Evolutionary conservation across 2,113 vertebrate genomes (phyloP), one percentile per base, ranked within the genome.

Genomic region (Silurus glanis): DNA sequence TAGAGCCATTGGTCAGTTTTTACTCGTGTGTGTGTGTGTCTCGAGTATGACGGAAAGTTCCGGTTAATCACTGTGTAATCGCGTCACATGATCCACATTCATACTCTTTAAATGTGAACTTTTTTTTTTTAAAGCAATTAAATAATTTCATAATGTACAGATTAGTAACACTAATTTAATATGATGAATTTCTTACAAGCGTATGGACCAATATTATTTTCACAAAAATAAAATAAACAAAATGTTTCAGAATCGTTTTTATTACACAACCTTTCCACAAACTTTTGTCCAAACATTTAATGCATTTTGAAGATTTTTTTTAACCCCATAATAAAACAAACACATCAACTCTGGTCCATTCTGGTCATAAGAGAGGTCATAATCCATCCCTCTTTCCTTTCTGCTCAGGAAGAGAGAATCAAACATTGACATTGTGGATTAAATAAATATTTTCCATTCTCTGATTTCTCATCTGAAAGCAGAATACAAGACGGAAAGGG

Each of bases 91-190:
- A 74, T 14, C 28, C 9, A 47, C 69, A 82, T 81, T 0, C 13
- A 19, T 58, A 4, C 23, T 17, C 6, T 17, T 67, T 53, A 37
- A 76, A 9, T 69, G 51, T 80, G 55, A 72, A 45, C 6, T 14
- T 49, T 83, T 53, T 83, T 69, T 92, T 93, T 91, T 93, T 90
- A 92, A 90, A 88, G 91, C 12, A n/a, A 49, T 8, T 19, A 19
- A 45, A 69, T 3, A 55, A 79, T 87, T 55, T 89, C 55, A 25
- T 79, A 87, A 86, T 90, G 76, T 93, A 86, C 72, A 86, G 45
- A 56, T 86, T 84, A 75, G 37, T 87, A 87, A 85, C 79, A 47
- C 37, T 89, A 49, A 89, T 71, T 45, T 82, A 76, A 58, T 69
- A 69, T 47, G 3, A 80, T 58, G 21, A 25, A 37, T 75, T 89